Conservation (phyloP, 2,113 vertebrate species). For the Amblyopsis rosae region DNA sequence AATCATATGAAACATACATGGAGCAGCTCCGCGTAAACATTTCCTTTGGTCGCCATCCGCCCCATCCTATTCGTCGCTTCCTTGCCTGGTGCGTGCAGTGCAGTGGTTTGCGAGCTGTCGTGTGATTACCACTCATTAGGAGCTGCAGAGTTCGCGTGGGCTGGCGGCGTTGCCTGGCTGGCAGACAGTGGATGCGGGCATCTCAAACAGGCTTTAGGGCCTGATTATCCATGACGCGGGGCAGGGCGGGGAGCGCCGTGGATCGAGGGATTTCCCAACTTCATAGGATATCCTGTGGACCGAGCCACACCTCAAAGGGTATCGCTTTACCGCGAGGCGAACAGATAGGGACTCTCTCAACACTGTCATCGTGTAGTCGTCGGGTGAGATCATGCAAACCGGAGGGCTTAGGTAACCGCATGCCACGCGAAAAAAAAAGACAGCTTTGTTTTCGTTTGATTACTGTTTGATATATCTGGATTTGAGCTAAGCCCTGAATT, state of each 20-base stretch:
- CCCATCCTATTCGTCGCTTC: slow-evolving; percentile 12
- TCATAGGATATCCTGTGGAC: slow-evolving; percentile 75
- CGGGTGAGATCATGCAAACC: slow-evolving; percentile 54
- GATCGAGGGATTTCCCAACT: slow-evolving; percentile 76
- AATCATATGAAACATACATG: slow-evolving; percentile 40
- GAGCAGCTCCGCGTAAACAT: slow-evolving; percentile 55
- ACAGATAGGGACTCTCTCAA: slow-evolving; percentile 68
- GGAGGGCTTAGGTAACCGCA: slow-evolving; percentile 48
- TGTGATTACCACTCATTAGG: slow-evolving; percentile 77
- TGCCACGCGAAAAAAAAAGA: slow-evolving; percentile 33
- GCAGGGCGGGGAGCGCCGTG: slow-evolving; percentile 63
- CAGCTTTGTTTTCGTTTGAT: slow-evolving; percentile 53
- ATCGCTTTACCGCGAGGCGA: slow-evolving; percentile 65
- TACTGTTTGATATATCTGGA: slow-evolving; percentile 48
- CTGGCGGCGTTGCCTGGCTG: slow-evolving; percentile 61
- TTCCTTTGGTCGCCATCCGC: slow-evolving; percentile 28
- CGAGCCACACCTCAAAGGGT: slow-evolving; percentile 70
- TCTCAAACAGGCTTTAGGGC: slow-evolving; percentile 71
- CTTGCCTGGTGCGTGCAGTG: slow-evolving; percentile 56
- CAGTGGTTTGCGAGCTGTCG: slow-evolving; percentile 67
- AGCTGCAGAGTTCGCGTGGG: slow-evolving; percentile 59
- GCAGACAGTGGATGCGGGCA: slow-evolving; percentile 68
- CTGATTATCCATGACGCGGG: slow-evolving; percentile 71
- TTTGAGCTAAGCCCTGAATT: slow-evolving; percentile 39
- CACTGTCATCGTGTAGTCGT: slow-evolving; percentile 34